Conservation (phyloP, 2,797 vertebrate genomes). For the Aviceda cuculoides region DNA sequence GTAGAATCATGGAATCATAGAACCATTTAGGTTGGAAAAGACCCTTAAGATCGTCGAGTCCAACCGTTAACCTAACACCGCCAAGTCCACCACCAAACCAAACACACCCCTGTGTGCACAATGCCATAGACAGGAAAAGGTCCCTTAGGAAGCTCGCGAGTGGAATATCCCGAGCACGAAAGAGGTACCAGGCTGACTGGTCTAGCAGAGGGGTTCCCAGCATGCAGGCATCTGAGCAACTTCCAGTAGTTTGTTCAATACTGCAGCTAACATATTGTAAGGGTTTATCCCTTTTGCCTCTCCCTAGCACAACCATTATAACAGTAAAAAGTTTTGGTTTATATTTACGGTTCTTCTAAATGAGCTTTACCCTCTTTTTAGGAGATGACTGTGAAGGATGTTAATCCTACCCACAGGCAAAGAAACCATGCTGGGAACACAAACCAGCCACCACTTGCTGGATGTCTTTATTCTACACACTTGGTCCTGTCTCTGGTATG, state of each 20-base stretch:
- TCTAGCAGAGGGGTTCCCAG: neutral
- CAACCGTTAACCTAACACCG: neutral
- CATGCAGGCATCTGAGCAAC: neutral
- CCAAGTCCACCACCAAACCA: neutral
- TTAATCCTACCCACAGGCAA: neutral
- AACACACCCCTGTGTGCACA: fast-evolving
- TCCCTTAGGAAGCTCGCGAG: too few relatives aligned
- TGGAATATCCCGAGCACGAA: too few relatives aligned
- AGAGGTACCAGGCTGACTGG: neutral
- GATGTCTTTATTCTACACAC: neutral
- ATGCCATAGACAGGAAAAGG: fast-evolving
- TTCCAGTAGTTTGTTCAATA: neutral
- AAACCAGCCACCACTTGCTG: neutral
- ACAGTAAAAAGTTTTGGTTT: neutral
- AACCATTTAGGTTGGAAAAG: neutral
- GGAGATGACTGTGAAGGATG: neutral
- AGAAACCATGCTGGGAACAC: neutral
- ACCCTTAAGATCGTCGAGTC: neutral
- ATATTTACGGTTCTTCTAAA: neutral
- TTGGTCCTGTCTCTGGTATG: neutral
- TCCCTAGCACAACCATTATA: neutral
- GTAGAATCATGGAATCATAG: neutral
- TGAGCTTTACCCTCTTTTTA: neutral
- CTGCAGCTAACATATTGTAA: too few relatives aligned
- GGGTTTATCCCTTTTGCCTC: neutral